Conservation (phyloP, 2,888 invertebrate genomes). For the Cylloceria caligata region DNA sequence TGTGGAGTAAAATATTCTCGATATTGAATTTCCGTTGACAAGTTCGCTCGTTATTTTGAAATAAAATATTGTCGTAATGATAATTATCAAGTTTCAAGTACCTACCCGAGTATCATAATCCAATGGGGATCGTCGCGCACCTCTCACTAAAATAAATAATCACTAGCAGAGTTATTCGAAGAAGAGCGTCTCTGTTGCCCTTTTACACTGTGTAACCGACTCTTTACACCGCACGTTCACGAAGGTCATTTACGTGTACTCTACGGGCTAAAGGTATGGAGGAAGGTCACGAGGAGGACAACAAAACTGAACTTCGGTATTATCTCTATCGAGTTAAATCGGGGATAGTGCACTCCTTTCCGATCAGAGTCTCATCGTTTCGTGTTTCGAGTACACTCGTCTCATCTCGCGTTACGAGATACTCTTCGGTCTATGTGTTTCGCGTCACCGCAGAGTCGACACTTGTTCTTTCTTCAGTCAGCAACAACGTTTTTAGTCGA, state of each 20-base stretch:
- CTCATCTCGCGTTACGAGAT: conserved; percentile 10
- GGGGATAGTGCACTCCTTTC: conserved; percentile 4
- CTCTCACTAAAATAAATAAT: conserved; percentile 57
- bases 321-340: background rate
- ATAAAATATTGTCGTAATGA: background rate
- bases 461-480: background rate
- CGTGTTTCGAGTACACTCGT: conserved; percentile 23
- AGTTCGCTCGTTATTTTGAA: no score
- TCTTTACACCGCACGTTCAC: background rate
- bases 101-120: conserved; percentile 68
- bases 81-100: background rate
- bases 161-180: conserved; percentile 26
- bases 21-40: no score
- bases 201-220: conserved; percentile 23
- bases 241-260: conserved; percentile 10
- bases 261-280: background rate
- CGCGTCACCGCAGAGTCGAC: background rate
- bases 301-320: background rate
- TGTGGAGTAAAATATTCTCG: no score
- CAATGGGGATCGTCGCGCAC: conserved; percentile 64
- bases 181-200: conserved; percentile 21
- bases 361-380: conserved; percentile 52
- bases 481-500: background rate
- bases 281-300: background rate
- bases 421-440: background rate